These are phyloP conservation scores for Nycticorax nycticorax DNA, from an alignment of 2,113 vertebrate species.

Conservation along the genomic window DNA sequence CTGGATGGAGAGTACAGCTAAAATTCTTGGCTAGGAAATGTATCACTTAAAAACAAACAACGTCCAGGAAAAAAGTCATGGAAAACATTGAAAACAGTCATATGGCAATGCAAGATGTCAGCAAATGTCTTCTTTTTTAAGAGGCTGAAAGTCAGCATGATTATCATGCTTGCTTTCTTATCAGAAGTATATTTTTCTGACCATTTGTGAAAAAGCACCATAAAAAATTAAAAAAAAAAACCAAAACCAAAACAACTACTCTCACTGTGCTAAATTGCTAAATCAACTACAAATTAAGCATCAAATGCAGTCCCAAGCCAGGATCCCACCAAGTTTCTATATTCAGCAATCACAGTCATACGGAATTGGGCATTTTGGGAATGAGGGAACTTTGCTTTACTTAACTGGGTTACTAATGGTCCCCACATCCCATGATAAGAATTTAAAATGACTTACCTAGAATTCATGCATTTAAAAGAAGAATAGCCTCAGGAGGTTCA, in stretches of 20 bases:
- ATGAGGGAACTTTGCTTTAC: background rate
- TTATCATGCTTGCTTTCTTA: conserved; percentile 10
- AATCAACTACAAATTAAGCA: background rate
- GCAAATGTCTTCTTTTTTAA: conserved; percentile 19
- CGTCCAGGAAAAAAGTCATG: conserved; percentile 72
- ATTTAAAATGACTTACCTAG: background rate
- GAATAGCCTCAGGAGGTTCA: background rate
- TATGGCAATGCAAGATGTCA: conserved; percentile 35
- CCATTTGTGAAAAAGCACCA: background rate
- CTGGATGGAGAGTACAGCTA: conserved; percentile 16
- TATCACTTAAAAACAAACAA: conserved; percentile 63
- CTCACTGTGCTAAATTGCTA: background rate
- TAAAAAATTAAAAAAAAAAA: background rate
- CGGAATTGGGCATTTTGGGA: background rate
- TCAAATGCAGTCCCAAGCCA: background rate
- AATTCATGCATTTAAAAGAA: background rate
- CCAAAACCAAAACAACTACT: background rate
- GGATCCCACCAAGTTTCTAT: background rate
- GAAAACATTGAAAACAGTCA: conserved; percentile 59
- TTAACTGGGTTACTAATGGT: background rate
- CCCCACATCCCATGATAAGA: background rate
- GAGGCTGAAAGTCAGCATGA: conserved; percentile 15
- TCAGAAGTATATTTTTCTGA: conserved; percentile 9
- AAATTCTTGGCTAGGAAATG: conserved; percentile 70
- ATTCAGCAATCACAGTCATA: background rate